A percentile compares a stretch with the other conserved stretches of the same genome.
Evolutionary conservation across 1,140 invertebrate species (phyloP).

Genomic region (Sitobion miscanthi): DNA sequence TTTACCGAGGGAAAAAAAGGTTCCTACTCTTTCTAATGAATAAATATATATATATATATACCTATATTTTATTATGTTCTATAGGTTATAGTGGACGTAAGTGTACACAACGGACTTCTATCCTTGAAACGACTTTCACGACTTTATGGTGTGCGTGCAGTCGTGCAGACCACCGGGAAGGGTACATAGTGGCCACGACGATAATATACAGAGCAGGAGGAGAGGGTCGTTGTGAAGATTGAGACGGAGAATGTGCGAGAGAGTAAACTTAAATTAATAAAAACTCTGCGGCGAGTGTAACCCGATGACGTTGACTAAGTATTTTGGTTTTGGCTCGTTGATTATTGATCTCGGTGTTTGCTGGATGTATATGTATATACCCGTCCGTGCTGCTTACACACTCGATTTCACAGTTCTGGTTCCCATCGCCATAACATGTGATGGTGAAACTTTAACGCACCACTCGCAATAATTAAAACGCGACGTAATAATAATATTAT

Average conservation of each 20-base stretch:
- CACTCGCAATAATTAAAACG: constrained; percentile 33
- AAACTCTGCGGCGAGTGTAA: constrained; percentile 17
- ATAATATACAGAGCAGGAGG: background rate
- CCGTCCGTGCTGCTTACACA: background rate
- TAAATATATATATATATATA: background rate
- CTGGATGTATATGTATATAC: too few relatives aligned
- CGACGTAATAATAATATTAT: background rate
- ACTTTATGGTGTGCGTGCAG: background rate
- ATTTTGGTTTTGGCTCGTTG: constrained; percentile 41
- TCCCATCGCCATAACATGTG: background rate
- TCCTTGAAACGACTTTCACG: background rate
- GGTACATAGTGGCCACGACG: background rate
- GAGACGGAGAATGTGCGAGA: background rate
- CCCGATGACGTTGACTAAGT: constrained; percentile 45
- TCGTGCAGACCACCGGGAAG: background rate
- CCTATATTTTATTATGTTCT: background rate
- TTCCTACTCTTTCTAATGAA: background rate
- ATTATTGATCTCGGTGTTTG: constrained; percentile 12
- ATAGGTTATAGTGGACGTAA: background rate
- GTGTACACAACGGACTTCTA: background rate
- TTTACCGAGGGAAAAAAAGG: background rate
- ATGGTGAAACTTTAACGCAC: background rate
- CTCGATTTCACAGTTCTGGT: constrained; percentile 9
- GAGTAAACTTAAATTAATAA: constrained; percentile 51
- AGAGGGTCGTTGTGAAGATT: background rate